A percentile compares a stretch with the other conserved stretches of the same genome.
Evolutionary conservation across 2,797 vertebrate genomes (phyloP).

Genomic region (Amazona finschi): DNA sequence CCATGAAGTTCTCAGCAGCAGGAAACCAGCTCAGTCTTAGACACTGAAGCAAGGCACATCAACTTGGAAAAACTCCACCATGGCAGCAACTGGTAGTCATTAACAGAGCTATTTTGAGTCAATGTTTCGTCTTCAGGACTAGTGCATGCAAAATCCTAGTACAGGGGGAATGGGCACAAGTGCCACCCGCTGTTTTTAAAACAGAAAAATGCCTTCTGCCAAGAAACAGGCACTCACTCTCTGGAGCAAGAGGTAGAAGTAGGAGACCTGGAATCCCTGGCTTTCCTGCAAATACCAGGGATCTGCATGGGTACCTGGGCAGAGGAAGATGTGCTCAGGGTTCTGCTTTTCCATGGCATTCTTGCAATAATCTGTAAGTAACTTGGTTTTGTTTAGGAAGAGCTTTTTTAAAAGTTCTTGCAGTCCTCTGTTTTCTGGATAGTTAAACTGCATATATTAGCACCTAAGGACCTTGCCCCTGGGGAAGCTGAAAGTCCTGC

Average conservation of each 20-base stretch:
- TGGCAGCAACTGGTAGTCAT: neutral
- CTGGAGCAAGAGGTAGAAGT: neutral
- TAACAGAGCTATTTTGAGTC: too few species aligned
- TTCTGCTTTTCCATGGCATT: neutral
- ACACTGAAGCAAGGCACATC: neutral
- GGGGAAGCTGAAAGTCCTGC: neutral
- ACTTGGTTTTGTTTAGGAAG: neutral
- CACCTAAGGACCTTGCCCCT: neutral
- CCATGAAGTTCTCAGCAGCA: neutral
- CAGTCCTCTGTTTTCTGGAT: neutral
- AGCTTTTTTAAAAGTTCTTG: neutral
- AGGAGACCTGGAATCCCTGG: neutral
- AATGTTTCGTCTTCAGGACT: neutral
- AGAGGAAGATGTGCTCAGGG: neutral
- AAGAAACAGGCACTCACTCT: neutral
- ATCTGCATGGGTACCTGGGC: neutral
- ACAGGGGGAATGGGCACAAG: neutral
- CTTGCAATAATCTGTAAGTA: neutral
- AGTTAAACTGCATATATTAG: neutral
- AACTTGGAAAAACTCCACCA: neutral
- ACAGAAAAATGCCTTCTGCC: neutral
- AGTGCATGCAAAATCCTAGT: neutral
- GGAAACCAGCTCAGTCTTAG: neutral
- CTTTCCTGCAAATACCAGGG: neutral
- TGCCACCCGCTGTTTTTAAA: neutral